These are phyloP conservation scores for Podarcis muralis DNA, from an alignment of 2,113 vertebrate genomes.

Conservation along the genomic window DNA sequence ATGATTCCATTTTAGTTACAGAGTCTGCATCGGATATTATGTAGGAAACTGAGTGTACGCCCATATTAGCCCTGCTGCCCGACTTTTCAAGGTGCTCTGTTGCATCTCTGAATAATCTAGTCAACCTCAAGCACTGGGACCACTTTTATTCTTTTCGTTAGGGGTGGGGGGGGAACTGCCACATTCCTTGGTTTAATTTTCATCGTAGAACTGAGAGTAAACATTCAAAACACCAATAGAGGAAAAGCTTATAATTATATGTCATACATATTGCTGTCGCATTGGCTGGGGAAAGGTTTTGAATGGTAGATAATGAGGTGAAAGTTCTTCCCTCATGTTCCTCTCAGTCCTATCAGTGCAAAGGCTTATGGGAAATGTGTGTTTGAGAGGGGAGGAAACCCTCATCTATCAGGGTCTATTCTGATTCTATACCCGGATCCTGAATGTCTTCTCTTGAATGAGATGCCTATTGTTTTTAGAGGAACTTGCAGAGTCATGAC, in stretches of 20 bases:
- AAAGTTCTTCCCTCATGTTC: conserved; percentile 26
- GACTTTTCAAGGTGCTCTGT: conserved; percentile 60
- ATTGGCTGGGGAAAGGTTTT: conserved; percentile 42
- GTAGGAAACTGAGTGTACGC: conserved; percentile 70
- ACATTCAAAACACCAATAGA: conserved; percentile 34
- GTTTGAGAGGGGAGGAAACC: too few relatives aligned
- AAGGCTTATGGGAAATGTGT: conserved; percentile 15
- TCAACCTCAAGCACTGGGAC: background rate
- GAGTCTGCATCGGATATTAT: conserved; percentile 74
- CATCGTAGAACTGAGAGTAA: conserved; percentile 30
- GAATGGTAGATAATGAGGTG: conserved; percentile 48
- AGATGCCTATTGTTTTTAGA: background rate
- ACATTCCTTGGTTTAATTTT: conserved; percentile 34
- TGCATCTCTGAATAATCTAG: conserved; percentile 46
- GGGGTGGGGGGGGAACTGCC: conserved; percentile 1
- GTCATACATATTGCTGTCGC: conserved; percentile 17
- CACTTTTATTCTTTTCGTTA: conserved; percentile 26
- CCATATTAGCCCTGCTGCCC: conserved; percentile 52
- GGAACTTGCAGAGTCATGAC: background rate
- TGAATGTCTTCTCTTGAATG: background rate
- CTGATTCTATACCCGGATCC: too few relatives aligned
- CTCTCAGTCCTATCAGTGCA: conserved; percentile 18
- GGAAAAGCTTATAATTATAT: background rate
- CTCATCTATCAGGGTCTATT: too few relatives aligned
- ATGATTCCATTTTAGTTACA: conserved; percentile 79